Conservation (phyloP, 1,140 invertebrate species). For the Popillia japonica region DNA sequence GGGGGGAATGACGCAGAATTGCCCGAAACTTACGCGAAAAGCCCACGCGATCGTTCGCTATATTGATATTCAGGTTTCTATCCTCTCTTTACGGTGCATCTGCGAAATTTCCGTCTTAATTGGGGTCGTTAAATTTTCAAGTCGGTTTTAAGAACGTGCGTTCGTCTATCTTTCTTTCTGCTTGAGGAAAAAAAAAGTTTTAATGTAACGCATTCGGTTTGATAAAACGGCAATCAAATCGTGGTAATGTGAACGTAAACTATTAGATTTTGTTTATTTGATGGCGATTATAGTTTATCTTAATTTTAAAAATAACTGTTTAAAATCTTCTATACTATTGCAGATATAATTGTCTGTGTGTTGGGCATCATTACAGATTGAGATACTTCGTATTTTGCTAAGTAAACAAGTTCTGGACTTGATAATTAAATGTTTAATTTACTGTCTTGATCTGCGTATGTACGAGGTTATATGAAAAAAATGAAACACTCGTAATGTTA, state of each 20-base stretch:
- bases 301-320: conserved; percentile 24
- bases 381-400: background rate
- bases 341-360: conserved; percentile 9
- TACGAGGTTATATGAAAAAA: no score
- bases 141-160: no score
- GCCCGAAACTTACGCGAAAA: no score
- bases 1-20: conserved; percentile 17
- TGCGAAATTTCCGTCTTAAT: conserved; percentile 8
- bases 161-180: background rate
- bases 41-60: no score
- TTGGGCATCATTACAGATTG: conserved; percentile 13
- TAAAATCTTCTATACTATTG: conserved; percentile 2
- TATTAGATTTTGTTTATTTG: background rate
- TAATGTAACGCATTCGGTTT: background rate
- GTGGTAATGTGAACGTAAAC: background rate
- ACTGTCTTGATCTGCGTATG: background rate
- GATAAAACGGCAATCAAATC: conserved; percentile 11
- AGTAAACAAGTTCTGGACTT: conserved; percentile 13
- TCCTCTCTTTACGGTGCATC: no score
- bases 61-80: no score
- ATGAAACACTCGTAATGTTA: no score
- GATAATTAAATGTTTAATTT: conserved; percentile 32
- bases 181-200: background rate
- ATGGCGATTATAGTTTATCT: conserved; percentile 22
- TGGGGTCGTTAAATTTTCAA: background rate